Percentiles rank a stretch among this genome's conserved stretches.
phyloP scores from a whole-genome alignment of 92 coral and sea anemone species.

The Parazoanthus swiftii region DNA sequence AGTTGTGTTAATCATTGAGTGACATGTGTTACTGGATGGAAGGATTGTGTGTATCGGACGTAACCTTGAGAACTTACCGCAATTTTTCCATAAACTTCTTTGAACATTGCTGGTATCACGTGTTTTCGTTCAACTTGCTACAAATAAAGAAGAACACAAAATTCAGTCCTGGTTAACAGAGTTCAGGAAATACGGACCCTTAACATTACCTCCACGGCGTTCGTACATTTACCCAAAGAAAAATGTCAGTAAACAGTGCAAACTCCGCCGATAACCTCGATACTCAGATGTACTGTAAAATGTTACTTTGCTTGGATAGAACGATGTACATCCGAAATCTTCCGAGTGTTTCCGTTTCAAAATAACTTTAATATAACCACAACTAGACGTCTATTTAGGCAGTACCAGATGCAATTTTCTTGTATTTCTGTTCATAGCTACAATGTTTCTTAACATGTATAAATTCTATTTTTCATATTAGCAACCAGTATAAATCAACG shows the following conservation, averaged over 20 bases:
- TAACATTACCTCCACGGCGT: too few species aligned
- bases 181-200: neutral
- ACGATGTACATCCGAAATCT: neutral
- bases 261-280: too few species aligned
- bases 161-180: neutral
- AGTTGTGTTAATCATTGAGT: too few species aligned
- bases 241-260: neutral
- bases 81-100: constrained; percentile 91
- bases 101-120: constrained; percentile 97
- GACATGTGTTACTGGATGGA: neutral
- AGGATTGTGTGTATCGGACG: neutral
- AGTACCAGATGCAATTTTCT: too few species aligned
- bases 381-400: too few species aligned
- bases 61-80: constrained; percentile 52
- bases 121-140: constrained; percentile 85
- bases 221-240: too few species aligned
- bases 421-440: neutral
- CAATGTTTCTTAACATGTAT: neutral
- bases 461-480: too few species aligned
- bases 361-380: neutral
- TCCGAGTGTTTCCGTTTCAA: neutral
- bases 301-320: neutral
- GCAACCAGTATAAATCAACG: too few species aligned
- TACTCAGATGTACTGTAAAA: too few species aligned
- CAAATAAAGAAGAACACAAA: neutral